These are phyloP conservation scores for Philaenus spumarius DNA, from an alignment of 1,140 invertebrate species.

Conservation along the genomic window DNA sequence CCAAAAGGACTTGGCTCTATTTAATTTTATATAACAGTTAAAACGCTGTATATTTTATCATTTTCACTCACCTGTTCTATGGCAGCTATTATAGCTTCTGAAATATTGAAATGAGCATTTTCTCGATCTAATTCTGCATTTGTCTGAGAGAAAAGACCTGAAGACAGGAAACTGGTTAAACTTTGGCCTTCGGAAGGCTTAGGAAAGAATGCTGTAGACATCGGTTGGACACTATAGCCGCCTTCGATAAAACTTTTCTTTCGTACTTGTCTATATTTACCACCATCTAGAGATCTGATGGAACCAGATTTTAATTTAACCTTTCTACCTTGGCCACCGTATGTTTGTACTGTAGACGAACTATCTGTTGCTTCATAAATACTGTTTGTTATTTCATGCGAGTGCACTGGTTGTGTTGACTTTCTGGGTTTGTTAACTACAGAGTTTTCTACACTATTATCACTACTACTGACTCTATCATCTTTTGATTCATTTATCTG, in stretches of 20 bases:
- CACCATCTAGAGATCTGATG: background rate
- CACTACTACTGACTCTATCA: no score
- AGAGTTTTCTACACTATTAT: no score
- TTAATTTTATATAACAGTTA: no score
- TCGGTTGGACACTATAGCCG: slow-evolving; percentile 46
- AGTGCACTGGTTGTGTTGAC: no score
- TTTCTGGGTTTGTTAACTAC: no score
- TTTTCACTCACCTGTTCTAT: slow-evolving; percentile 59
- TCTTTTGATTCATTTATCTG: no score
- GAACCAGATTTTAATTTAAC: slow-evolving; percentile 4
- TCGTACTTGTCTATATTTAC: background rate
- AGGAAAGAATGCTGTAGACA: slow-evolving; percentile 53
- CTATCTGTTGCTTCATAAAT: slow-evolving; percentile 16
- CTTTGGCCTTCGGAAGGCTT: slow-evolving; percentile 64
- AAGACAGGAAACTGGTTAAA: slow-evolving; percentile 64
- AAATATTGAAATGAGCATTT: slow-evolving; percentile 81
- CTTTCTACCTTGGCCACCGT: background rate
- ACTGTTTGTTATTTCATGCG: slow-evolving; percentile 10
- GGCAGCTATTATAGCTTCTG: slow-evolving; percentile 75
- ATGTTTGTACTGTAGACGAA: background rate
- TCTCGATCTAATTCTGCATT: slow-evolving; percentile 76
- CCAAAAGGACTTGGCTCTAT: no score
- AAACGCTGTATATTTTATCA: no score
- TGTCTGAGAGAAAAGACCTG: slow-evolving; percentile 58
- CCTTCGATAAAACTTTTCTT: slow-evolving; percentile 58